Evolutionary conservation across 2,888 invertebrate genomes (phyloP).

Genomic region (Yponomeuta sedellus): DNA sequence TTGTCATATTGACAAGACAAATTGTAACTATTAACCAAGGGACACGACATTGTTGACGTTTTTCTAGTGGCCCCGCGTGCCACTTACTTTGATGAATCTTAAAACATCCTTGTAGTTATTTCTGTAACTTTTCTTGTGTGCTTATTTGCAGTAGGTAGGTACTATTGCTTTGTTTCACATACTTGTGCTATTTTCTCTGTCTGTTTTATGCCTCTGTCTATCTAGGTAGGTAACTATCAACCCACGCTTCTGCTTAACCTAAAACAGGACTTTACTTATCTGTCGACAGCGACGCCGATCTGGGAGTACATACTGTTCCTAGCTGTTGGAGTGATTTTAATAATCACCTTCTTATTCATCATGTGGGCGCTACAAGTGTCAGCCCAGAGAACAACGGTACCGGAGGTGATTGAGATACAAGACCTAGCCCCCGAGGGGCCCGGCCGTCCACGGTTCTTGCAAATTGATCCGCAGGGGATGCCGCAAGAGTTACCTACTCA

Average conservation of each 20-base stretch:
- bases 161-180: too few relatives aligned
- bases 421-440: slow-evolving; percentile 23
- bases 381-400: slow-evolving; percentile 33
- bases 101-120: too few relatives aligned
- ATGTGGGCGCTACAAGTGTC: slow-evolving; percentile 51
- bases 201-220: too few relatives aligned
- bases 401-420: slow-evolving; percentile 39
- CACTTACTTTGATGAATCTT: too few relatives aligned
- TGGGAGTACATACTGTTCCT: slow-evolving; percentile 49
- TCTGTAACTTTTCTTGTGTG: too few relatives aligned
- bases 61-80: too few relatives aligned
- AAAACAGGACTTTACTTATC: slow-evolving; percentile 50
- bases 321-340: slow-evolving; percentile 38
- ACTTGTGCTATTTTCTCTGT: too few relatives aligned
- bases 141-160: too few relatives aligned
- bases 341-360: slow-evolving; percentile 40
- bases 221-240: too few relatives aligned
- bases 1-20: too few relatives aligned
- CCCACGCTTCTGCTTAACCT: background rate
- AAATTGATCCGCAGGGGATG: background rate
- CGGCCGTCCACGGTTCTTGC: slow-evolving; percentile 4
- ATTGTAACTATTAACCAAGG: too few relatives aligned
- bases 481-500: slow-evolving; percentile 22
- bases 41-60: too few relatives aligned
- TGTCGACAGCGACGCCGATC: slow-evolving; percentile 60